Percentiles rank a stretch among this genome's conserved stretches.
Evolutionary conservation across 2,113 vertebrate species (phyloP).

Genomic region (Malurus elegans): DNA sequence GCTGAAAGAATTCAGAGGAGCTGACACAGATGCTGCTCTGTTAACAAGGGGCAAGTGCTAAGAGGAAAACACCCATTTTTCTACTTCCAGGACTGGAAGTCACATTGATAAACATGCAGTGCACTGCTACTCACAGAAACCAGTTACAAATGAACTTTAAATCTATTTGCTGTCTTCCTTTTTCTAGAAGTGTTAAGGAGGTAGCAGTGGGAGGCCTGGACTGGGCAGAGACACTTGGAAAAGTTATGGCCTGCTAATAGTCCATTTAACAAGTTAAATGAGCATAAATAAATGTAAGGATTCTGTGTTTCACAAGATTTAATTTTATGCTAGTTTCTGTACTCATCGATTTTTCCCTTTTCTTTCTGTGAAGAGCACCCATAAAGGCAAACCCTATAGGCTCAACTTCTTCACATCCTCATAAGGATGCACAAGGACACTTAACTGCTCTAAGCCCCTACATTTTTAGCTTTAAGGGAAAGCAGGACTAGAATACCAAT

Average conservation of each 20-base stretch:
- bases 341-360: neutral
- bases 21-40: neutral
- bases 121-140: neutral
- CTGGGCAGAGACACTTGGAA: neutral
- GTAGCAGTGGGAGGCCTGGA: neutral
- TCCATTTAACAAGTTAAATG: constrained; percentile 2
- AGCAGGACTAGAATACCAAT: neutral
- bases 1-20: neutral
- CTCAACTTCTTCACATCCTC: neutral
- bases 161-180: neutral
- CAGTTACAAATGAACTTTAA: neutral
- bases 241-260: constrained; percentile 2
- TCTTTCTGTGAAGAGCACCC: neutral
- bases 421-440: neutral
- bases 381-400: neutral
- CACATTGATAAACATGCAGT: neutral
- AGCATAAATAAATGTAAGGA: neutral
- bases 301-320: neutral
- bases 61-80: neutral
- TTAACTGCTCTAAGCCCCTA: neutral
- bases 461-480: neutral
- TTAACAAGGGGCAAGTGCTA: neutral
- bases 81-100: neutral
- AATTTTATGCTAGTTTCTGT: neutral
- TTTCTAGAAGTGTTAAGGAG: neutral